These are phyloP conservation scores for Agrilus mali DNA, from an alignment of 2,888 invertebrate genomes.

Conservation along the genomic window DNA sequence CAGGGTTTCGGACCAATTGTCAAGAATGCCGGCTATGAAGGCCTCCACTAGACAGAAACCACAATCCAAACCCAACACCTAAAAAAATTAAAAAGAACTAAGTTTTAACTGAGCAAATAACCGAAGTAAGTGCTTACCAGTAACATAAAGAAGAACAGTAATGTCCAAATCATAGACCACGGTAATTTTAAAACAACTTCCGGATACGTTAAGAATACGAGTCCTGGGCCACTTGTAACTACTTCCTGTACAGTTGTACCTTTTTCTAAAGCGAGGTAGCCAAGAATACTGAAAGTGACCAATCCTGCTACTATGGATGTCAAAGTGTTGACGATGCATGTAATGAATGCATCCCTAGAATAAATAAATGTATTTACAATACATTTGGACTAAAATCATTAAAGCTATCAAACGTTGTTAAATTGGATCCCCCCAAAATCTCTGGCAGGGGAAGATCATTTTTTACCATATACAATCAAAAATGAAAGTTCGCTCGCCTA, in stretches of 20 bases:
- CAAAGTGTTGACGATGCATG: slow-evolving; percentile 55
- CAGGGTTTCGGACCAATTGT: slow-evolving; percentile 43
- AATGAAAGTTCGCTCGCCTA: too few species aligned
- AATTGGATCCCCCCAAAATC: too few species aligned
- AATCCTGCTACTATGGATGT: slow-evolving; percentile 62
- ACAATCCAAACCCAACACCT: slow-evolving; percentile 63
- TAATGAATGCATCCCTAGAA: slow-evolving; percentile 54
- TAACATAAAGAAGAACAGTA: slow-evolving; percentile 62
- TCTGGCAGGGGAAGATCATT: too few species aligned
- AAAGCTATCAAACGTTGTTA: too few species aligned
- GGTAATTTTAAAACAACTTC: slow-evolving; percentile 61
- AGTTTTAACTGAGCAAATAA: not conserved
- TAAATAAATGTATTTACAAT: not conserved
- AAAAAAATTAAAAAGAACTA: slow-evolving; percentile 15
- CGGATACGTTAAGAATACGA: slow-evolving; percentile 62
- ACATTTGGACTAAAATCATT: too few species aligned
- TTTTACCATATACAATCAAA: too few species aligned
- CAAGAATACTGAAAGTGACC: slow-evolving; percentile 62
- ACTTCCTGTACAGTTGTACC: slow-evolving; percentile 36
- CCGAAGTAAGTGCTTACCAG: slow-evolving; percentile 30
- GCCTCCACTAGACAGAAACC: slow-evolving; percentile 57
- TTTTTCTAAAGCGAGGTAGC: slow-evolving; percentile 49
- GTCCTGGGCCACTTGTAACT: slow-evolving; percentile 51
- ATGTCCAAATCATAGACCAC: slow-evolving; percentile 57
- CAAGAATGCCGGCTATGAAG: slow-evolving; percentile 44